Evolutionary conservation across 2,888 invertebrate genomes (phyloP).

Genomic region (Salpingus planirostris): DNA sequence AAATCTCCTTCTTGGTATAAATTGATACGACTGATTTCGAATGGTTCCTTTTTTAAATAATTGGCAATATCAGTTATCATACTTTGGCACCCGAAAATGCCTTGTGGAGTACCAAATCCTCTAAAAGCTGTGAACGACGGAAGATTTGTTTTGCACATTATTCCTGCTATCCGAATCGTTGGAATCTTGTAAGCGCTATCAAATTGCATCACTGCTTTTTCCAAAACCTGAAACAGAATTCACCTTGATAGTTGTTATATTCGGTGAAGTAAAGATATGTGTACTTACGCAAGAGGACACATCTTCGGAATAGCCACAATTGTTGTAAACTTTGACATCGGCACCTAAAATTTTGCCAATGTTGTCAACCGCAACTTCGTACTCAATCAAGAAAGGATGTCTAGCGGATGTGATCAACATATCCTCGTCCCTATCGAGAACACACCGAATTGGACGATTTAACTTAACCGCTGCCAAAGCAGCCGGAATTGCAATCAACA

Average conservation of each 20-base stretch:
- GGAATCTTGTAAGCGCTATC: constrained; percentile 79
- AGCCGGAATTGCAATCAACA: constrained; percentile 59
- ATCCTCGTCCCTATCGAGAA: constrained; percentile 90
- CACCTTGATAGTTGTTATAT: no score
- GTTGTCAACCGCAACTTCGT: constrained; percentile 71
- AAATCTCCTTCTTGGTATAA: constrained; percentile 68
- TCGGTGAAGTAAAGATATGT: no score
- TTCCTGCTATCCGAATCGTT: constrained; percentile 59
- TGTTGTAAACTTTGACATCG: constrained; percentile 65
- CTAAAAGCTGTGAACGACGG: constrained; percentile 91
- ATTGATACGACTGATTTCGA: constrained; percentile 64
- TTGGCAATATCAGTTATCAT: constrained; percentile 70
- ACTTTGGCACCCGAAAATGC: constrained; percentile 77
- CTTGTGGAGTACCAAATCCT: constrained; percentile 87
- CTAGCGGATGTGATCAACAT: constrained; percentile 83
- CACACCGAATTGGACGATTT: constrained; percentile 63
- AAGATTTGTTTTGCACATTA: constrained; percentile 78
- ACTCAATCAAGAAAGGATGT: constrained; percentile 81
- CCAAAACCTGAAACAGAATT: constrained; percentile 65
- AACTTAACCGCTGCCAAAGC: constrained; percentile 75
- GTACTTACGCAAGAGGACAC: no score
- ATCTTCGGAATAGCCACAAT: constrained; percentile 77
- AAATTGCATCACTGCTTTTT: constrained; percentile 74
- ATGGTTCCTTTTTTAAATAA: constrained; percentile 53
- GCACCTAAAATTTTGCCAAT: constrained; percentile 68